Conservation (phyloP, 2,113 vertebrate genomes). For the Oplegnathus fasciatus region DNA sequence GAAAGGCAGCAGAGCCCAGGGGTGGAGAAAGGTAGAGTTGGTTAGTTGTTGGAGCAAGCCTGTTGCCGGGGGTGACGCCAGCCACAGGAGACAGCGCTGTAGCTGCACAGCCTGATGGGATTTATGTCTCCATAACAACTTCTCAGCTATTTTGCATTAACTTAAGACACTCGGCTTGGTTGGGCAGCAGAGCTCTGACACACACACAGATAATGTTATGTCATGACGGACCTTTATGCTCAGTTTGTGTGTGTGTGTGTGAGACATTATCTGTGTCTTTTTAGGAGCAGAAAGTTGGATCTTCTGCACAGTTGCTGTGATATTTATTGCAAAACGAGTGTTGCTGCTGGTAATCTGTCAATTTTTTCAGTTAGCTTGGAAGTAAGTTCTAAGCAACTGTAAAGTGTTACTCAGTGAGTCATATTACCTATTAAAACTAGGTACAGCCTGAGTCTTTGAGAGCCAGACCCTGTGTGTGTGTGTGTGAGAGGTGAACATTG, state of each 20-base stretch:
- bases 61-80: slow-evolving; percentile 80
- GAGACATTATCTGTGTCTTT: not conserved
- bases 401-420: slow-evolving; percentile 65
- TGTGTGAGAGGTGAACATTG: slow-evolving; percentile 44
- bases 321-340: slow-evolving; percentile 38
- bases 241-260: not conserved
- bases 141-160: slow-evolving; percentile 77
- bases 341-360: slow-evolving; percentile 29
- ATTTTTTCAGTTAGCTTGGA: slow-evolving; percentile 27
- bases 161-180: slow-evolving; percentile 53
- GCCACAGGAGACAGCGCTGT: slow-evolving; percentile 76
- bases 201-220: slow-evolving; percentile 38
- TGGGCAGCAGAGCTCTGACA: slow-evolving; percentile 42
- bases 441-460: slow-evolving; percentile 42
- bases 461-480: slow-evolving; percentile 43
- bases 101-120: slow-evolving; percentile 78
- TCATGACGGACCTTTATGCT: slow-evolving; percentile 31
- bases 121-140: slow-evolving; percentile 85
- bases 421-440: slow-evolving; percentile 67
- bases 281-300: not conserved
- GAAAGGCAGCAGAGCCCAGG: slow-evolving; percentile 64
- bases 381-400: slow-evolving; percentile 44
- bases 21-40: slow-evolving; percentile 70
- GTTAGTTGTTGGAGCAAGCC: slow-evolving; percentile 78
- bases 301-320: slow-evolving; percentile 11